Base-by-base conservation (phyloP, 2,888 invertebrate genomes). In the Vesta saturnalis region DNA sequence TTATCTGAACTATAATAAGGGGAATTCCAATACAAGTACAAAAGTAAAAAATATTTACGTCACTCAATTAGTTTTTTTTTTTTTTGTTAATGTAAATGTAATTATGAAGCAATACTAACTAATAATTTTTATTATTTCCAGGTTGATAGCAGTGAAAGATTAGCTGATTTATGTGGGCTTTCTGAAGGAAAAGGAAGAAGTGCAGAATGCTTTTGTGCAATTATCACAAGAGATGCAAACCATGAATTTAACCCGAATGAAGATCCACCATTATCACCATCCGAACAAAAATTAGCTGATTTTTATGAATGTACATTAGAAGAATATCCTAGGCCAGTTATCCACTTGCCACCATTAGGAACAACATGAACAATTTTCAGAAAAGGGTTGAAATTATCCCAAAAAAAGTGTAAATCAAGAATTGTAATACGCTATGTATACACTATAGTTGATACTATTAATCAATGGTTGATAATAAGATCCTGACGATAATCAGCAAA, bases 261-360 rank as follows among this genome's bases (percentile, higher is more conserved):
- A 72, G 78, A 84, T 0, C 85, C 89, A 65, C 79, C 84, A 12
- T 82, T 91, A 55, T 88, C 90, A 0, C 88, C 88, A 22, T 82
- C 88, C 0, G 92, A 92, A 77, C 88, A 87, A 77, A 85, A 87
- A 58, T 77, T 92, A 73, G 87, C 91, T 21, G 89, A 91, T 72
- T 89, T 89, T 79, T 92, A 91, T 77, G 91, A 91, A 77, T 86
- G 86, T 70, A 89, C 88, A 68, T 88, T 90, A 86, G 89, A 89
- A 71, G 86, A 87, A 76, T 86, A 87, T 35, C 88, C 89, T 72
- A 85, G 87, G 73, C 91, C 91, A 68, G 87, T 91, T 64, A 87
- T 92, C 71, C 88, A 90, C 81, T 81, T 92, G 58, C 92, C 92
- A 64, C 57, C 70, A 2, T 43, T 67, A 52, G 63, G 23, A 39